phyloP scores from a whole-genome alignment of 2,888 invertebrate species.

The Fabriciana adippe region DNA sequence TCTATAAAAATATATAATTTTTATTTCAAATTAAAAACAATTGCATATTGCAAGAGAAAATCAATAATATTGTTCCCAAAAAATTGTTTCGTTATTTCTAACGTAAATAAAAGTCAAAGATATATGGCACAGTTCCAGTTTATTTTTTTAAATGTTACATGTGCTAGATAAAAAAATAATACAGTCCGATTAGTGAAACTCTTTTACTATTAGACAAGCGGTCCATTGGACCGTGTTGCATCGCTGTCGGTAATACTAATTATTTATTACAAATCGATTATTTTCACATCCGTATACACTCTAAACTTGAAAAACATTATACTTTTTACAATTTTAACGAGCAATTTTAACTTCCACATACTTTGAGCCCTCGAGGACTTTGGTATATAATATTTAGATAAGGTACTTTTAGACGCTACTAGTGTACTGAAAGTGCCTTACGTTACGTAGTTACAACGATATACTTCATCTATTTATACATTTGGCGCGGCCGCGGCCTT shows the following conservation, averaged over 20 bases:
- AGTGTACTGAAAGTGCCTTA: conserved; percentile 62
- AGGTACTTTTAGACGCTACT: conserved; percentile 64
- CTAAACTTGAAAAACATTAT: conserved; percentile 68
- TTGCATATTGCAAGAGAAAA: too few species aligned
- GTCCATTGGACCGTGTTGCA: conserved; percentile 27
- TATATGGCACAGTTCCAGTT: conserved; percentile 81
- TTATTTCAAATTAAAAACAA: too few species aligned
- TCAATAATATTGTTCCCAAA: neutral
- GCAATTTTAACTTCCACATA: conserved; percentile 63
- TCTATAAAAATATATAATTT: too few species aligned
- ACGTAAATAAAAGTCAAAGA: conserved; percentile 49
- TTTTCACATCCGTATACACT: conserved; percentile 56
- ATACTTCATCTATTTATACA: conserved; percentile 76
- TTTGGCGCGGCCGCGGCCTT: conserved; percentile 44
- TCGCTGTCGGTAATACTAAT: conserved; percentile 51
- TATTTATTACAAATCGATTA: conserved; percentile 52
- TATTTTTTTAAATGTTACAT: conserved; percentile 78
- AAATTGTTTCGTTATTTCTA: neutral
- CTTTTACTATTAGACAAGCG: conserved; percentile 53
- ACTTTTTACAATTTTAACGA: conserved; percentile 72
- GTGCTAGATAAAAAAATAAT: conserved; percentile 81
- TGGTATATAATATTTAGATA: conserved; percentile 48
- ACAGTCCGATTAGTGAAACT: conserved; percentile 79
- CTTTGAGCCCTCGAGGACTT: conserved; percentile 54
- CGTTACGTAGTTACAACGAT: conserved; percentile 66